These are phyloP conservation scores for Pseudorhiza aurosa DNA, from an alignment of 30 jellyfish, hydroid and myxozoan species.

Conservation along the genomic window DNA sequence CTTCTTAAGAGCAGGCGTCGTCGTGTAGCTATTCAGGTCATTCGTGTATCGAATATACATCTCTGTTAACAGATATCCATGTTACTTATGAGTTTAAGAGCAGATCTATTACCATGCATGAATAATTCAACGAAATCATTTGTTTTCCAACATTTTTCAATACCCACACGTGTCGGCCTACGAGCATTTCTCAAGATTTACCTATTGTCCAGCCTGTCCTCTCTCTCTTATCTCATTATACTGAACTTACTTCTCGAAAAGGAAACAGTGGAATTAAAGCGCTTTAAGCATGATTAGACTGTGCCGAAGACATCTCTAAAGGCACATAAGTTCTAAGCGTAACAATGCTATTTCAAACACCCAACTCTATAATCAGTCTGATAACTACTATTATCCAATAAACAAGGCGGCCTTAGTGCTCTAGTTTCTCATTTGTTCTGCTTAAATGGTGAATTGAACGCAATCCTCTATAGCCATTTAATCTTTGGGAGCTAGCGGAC, in stretches of 20 bases:
- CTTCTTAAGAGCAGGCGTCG: not conserved
- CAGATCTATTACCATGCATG: constrained; percentile 61
- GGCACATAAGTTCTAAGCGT: constrained; percentile 51
- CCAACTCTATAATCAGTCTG: constrained; percentile 79
- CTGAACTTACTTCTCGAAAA: constrained; percentile 65
- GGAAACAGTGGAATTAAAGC: constrained; percentile 71
- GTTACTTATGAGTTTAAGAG: constrained; percentile 67
- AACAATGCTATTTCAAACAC: constrained; percentile 77
- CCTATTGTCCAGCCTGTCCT: constrained; percentile 59
- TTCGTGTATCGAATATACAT: constrained; percentile 49
- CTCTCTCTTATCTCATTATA: constrained; percentile 62
- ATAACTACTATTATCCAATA: constrained; percentile 66
- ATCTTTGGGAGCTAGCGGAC: constrained; percentile 57
- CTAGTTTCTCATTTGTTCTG: constrained; percentile 68
- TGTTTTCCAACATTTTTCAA: constrained; percentile 63
- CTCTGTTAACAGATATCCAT: constrained; percentile 61
- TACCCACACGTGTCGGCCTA: constrained; percentile 87
- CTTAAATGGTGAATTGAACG: constrained; percentile 65
- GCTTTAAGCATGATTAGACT: constrained; percentile 62
- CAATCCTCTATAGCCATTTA: constrained; percentile 62
- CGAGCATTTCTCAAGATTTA: constrained; percentile 68
- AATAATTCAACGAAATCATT: constrained; percentile 60
- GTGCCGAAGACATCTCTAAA: constrained; percentile 81
- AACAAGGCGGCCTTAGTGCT: constrained; percentile 80
- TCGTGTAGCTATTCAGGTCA: constrained; percentile 47